These are phyloP conservation scores for Andrena fulva DNA, from an alignment of 2,888 invertebrate genomes.

Conservation along the genomic window DNA sequence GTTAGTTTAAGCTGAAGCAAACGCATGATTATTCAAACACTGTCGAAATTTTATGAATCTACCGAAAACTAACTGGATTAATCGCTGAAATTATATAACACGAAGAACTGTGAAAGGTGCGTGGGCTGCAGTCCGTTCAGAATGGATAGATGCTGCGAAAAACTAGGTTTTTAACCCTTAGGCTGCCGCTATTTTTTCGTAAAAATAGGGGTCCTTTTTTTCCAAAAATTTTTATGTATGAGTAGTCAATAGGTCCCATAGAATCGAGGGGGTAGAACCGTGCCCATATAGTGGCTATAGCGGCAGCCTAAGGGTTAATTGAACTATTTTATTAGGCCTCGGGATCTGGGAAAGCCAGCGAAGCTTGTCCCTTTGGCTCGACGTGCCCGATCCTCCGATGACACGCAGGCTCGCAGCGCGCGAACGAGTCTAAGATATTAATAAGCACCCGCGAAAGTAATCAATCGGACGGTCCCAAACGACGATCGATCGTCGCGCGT, in stretches of 20 bases:
- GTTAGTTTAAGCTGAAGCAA: conserved; percentile 15
- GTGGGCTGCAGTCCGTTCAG: not conserved
- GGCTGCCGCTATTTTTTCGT: too few species aligned
- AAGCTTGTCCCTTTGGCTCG: not conserved
- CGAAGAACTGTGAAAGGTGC: not conserved
- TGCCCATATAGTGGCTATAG: too few species aligned
- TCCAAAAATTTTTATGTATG: too few species aligned
- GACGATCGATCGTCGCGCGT: conserved; percentile 35
- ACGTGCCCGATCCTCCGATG: not conserved
- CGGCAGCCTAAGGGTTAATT: too few species aligned
- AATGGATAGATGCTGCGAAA: not conserved
- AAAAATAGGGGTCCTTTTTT: too few species aligned
- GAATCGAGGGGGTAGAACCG: too few species aligned
- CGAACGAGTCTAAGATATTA: conserved; percentile 6
- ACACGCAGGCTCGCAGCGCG: not conserved
- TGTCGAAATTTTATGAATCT: not conserved
- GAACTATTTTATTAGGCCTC: not conserved
- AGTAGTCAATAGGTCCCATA: too few species aligned
- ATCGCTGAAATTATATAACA: not conserved
- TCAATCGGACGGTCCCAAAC: not conserved
- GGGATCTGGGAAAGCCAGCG: not conserved
- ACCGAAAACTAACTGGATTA: not conserved
- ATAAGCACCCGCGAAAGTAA: not conserved
- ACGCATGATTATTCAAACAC: not conserved
- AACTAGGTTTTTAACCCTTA: not conserved